phyloP scores from a whole-genome alignment of 2,797 vertebrate genomes.

The Allobates femoralis region DNA sequence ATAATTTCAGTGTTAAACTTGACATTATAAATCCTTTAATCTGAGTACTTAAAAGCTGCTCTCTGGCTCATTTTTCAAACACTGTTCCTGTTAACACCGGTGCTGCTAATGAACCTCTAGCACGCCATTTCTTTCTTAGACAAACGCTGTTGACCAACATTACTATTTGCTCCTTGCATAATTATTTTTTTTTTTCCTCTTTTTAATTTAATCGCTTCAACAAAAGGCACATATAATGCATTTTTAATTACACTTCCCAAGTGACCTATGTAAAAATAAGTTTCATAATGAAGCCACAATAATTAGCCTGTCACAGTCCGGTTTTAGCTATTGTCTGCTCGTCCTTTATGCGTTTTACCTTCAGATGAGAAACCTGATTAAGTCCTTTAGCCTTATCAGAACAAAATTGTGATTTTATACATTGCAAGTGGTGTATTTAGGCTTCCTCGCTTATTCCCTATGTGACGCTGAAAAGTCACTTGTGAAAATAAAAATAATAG shows the following conservation, averaged over 20 bases:
- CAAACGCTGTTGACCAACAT: constrained; percentile 98
- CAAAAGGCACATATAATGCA: constrained; percentile 98
- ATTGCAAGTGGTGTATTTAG: constrained; percentile 79
- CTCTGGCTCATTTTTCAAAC: constrained; percentile 93
- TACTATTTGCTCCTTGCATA: constrained; percentile 95
- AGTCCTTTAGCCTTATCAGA: constrained; percentile 85
- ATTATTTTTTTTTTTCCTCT: constrained; percentile 88
- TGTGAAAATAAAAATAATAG: constrained; percentile 81
- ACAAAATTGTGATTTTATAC: constrained; percentile 85
- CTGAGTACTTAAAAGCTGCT: constrained; percentile 88
- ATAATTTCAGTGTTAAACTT: constrained; percentile 92
- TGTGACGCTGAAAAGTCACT: constrained; percentile 83
- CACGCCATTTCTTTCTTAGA: constrained; percentile 85
- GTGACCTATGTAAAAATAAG: constrained; percentile 96
- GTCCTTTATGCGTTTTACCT: constrained; percentile 87
- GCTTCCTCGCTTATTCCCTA: constrained; percentile 84
- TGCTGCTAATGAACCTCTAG: constrained; percentile 87
- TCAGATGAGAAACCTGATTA: constrained; percentile 82
- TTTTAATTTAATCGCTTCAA: constrained; percentile 99
- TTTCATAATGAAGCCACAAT: constrained; percentile 96
- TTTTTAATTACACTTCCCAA: constrained; percentile 99
- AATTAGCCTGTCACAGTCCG: constrained; percentile 98
- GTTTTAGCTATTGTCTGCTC: constrained; percentile 94
- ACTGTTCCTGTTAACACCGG: constrained; percentile 86
- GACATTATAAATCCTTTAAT: constrained; percentile 98